phyloP scores from a whole-genome alignment of 1,140 invertebrate species.

The Drosophila equinoxialis region DNA sequence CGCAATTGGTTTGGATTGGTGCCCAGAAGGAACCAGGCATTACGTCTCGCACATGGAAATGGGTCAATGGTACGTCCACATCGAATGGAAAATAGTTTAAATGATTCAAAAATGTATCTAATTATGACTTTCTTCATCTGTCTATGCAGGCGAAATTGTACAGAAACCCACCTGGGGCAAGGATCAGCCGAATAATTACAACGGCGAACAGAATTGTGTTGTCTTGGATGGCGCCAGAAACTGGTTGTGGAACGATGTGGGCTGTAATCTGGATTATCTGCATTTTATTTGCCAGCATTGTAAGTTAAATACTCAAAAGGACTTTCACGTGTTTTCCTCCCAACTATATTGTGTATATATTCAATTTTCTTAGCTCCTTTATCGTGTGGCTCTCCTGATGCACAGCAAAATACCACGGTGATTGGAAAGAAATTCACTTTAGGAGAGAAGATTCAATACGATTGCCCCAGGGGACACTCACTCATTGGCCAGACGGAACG shows the following conservation, averaged over 20 bases:
- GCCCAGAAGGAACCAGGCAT: slow-evolving; percentile 93
- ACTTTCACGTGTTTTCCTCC: background rate
- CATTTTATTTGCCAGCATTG: slow-evolving; percentile 96
- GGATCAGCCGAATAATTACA: slow-evolving; percentile 97
- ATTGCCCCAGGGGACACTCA: slow-evolving; percentile 92
- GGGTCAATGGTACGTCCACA: slow-evolving; percentile 90
- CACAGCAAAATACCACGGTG: slow-evolving; percentile 92
- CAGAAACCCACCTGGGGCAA: slow-evolving; percentile 93
- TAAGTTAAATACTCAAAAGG: slow-evolving; percentile 84
- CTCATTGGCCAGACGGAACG: slow-evolving; percentile 89
- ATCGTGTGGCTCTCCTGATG: slow-evolving; percentile 93
- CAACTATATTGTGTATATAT: too few species aligned
- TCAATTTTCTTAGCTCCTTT: slow-evolving; percentile 86
- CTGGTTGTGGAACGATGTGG: slow-evolving; percentile 97
- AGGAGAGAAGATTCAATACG: slow-evolving; percentile 89
- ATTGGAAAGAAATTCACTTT: slow-evolving; percentile 88
- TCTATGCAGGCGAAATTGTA: slow-evolving; percentile 87
- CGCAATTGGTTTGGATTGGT: slow-evolving; percentile 95
- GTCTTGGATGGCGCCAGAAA: slow-evolving; percentile 93
- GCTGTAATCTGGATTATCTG: slow-evolving; percentile 95
- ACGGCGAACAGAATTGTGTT: slow-evolving; percentile 96
- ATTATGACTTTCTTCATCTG: background rate
- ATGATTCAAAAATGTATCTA: background rate
- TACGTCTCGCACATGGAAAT: slow-evolving; percentile 93
- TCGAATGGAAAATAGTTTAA: background rate